A percentile compares a stretch with the other conserved stretches of the same genome.
These are phyloP conservation scores for Fregata magnificens DNA, from an alignment of 2,113 vertebrate genomes.

Conservation along the genomic window DNA sequence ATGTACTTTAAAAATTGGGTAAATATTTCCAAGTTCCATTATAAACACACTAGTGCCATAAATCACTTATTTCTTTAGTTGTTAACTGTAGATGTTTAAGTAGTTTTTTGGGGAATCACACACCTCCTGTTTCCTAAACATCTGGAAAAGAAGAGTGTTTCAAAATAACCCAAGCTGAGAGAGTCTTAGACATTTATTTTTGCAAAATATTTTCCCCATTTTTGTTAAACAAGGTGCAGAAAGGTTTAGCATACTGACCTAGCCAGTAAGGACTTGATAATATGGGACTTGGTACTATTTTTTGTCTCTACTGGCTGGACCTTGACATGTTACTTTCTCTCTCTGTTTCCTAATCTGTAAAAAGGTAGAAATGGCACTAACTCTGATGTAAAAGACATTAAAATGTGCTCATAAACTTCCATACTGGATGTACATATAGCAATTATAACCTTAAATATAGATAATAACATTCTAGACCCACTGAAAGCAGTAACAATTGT, in stretches of 20 bases:
- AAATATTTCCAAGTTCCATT: neutral
- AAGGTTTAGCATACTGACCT: neutral
- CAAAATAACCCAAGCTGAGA: neutral
- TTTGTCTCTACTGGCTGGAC: neutral
- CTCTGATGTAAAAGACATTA: neutral
- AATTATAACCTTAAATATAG: neutral
- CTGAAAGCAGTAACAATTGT: neutral
- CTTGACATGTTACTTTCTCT: neutral
- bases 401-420: neutral
- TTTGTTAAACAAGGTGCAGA: neutral
- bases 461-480: neutral
- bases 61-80: neutral
- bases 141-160: neutral
- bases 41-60: neutral
- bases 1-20: neutral
- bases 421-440: neutral
- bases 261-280: neutral
- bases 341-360: neutral
- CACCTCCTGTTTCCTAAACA: neutral
- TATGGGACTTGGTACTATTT: neutral
- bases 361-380: neutral
- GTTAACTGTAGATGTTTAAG: neutral
- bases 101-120: neutral
- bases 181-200: neutral
- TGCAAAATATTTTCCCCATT: neutral